phyloP scores from a whole-genome alignment of 92 coral and sea anemone genomes.

The Epizoanthus scotinus region DNA sequence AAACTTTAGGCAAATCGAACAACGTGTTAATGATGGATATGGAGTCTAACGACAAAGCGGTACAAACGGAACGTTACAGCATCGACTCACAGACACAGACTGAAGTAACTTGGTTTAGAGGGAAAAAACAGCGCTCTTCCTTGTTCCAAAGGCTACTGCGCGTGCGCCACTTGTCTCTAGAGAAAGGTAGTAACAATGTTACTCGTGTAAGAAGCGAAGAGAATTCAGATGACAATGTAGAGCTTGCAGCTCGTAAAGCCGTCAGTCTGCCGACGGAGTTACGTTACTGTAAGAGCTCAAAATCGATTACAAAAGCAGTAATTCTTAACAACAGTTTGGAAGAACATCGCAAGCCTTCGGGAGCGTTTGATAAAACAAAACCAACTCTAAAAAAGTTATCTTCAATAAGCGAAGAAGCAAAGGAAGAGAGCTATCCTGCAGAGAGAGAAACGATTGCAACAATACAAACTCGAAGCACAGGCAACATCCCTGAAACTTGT shows the following conservation, averaged over 20 bases:
- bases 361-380: neutral
- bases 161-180: slow-evolving; percentile 21
- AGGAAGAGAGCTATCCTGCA: neutral
- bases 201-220: neutral
- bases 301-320: slow-evolving; percentile 9
- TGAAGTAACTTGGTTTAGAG: neutral
- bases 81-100: slow-evolving; percentile 44
- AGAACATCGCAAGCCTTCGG: neutral
- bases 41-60: slow-evolving; percentile 55
- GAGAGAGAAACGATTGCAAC: neutral
- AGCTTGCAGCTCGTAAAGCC: slow-evolving; percentile 24
- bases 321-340: neutral
- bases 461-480: neutral
- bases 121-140: slow-evolving; percentile 5
- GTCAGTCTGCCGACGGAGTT: slow-evolving; percentile 12
- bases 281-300: neutral
- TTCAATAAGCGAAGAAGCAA: slow-evolving; percentile 4
- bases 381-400: neutral
- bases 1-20: slow-evolving; percentile 29
- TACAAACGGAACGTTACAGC: slow-evolving; percentile 37
- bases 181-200: neutral
- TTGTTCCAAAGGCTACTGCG: slow-evolving; percentile 7
- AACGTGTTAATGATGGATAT: slow-evolving; percentile 55
- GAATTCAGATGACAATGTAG: neutral
- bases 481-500: neutral